Percentiles rank a stretch among this genome's conserved stretches.
Conservation (phyloP, 2,113 vertebrate genomes). For the Leptocoma aspasia region DNA sequence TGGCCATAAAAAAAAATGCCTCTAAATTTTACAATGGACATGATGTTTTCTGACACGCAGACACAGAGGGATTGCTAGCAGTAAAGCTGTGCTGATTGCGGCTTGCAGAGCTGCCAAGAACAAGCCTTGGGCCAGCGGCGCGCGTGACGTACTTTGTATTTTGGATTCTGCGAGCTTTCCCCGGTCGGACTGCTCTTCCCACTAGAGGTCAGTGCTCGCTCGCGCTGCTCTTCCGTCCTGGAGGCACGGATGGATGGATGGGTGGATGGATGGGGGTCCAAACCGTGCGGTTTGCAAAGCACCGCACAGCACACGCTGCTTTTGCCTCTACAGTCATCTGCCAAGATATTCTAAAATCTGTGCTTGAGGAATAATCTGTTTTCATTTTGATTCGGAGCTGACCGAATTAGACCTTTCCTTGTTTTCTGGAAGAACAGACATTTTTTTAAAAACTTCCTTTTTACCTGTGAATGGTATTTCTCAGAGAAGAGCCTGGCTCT, state of each 20-base stretch:
- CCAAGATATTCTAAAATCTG: neutral
- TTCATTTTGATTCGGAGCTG: neutral
- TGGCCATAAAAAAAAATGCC: no score
- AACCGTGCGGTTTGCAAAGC: neutral
- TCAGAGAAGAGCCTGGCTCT: neutral
- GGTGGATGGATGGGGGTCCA: rapidly evolving
- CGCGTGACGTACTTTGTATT: neutral
- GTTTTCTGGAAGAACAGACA: neutral
- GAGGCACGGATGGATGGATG: rapidly evolving
- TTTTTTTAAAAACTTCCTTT: neutral
- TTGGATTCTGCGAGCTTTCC: neutral
- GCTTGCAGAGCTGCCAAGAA: neutral
- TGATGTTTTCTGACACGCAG: neutral
- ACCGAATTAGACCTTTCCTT: neutral
- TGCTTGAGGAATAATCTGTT: neutral
- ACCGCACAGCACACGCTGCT: rapidly evolving
- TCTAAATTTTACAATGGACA: neutral
- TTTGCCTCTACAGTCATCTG: neutral
- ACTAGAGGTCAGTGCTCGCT: conserved; percentile 32
- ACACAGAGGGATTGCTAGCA: neutral
- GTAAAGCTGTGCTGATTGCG: neutral
- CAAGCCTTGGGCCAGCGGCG: neutral
- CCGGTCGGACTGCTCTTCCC: neutral
- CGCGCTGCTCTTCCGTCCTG: neutral
- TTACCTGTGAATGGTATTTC: neutral